Evolutionary conservation across 1,140 invertebrate genomes (phyloP), one percentile per base, ranked within the genome.

Genomic region (Drosophila asahinai): DNA sequence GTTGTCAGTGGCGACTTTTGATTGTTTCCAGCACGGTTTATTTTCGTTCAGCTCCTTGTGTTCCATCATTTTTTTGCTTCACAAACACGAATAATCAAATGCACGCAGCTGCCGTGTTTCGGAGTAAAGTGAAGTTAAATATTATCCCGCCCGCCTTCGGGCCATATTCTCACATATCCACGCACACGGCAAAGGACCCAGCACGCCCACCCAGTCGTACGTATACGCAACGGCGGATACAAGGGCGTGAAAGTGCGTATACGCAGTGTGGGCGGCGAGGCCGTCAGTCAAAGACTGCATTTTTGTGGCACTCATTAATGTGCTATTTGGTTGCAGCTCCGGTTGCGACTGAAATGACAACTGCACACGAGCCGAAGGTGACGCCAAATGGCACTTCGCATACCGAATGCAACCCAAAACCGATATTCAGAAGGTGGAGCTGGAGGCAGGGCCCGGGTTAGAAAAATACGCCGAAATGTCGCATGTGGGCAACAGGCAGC

Each of bases 1-100:
- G 77, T 79, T 79, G 77, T 79, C 76, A 79, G 77, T 72, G 64
- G 77, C 76, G 66, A 80, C 77, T 80, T 80, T 80, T 80, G 77
- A 80, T 64, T 72, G 60, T 79, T 57, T 22, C 64, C 76, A 70
- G 30, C 49, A 47, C 42, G 25, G 42, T 74, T 75, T 57, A 27
- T 52, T 64, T 38, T 49, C 12, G 17, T 40, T 45, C 48, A 8
- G 33, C 22, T 52, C n/a, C 55, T 27, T 17, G 22, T 22, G 19
- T 40, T 51, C 22, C 54, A 38, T 51, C 48, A 22, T 33, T 40
- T 54, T 54, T 59, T 7, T 54, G 36, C 51, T 49, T 42, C 48
- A 25, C 70, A 75, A 48, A 64, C 71, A 55, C 40, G 51, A 74
- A 27, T 64, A 75, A 74, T 52, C 67, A 74, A 63, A 73, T 74